A percentile compares a stretch with the other conserved stretches of the same genome.
Evolutionary conservation across 2,888 invertebrate genomes (phyloP).

Genomic region (Eledona agricola): DNA sequence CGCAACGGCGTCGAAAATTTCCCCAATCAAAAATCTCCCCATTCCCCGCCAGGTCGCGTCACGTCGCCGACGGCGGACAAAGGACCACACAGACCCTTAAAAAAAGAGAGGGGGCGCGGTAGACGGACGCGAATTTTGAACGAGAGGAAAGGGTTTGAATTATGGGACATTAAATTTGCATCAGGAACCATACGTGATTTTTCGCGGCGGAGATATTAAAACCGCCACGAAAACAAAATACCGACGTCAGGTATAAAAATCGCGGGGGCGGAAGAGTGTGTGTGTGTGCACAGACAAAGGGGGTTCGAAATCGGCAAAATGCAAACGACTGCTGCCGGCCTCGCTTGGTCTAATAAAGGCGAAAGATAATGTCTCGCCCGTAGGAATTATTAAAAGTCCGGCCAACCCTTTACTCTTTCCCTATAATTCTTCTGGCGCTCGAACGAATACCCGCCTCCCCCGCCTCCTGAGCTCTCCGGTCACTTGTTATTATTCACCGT

Average conservation of each 20-base stretch:
- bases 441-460: no score
- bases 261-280: slow-evolving; percentile 6
- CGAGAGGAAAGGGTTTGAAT: no score
- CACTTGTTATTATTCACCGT: slow-evolving; percentile 38
- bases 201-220: slow-evolving; percentile 36
- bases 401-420: slow-evolving; percentile 57
- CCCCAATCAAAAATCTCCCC: slow-evolving; percentile 31
- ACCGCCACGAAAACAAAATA: slow-evolving; percentile 24
- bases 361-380: slow-evolving; percentile 55
- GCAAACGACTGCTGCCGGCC: slow-evolving; percentile 29
- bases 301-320: slow-evolving; percentile 38
- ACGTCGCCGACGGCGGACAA: slow-evolving; percentile 12
- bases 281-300: slow-evolving; percentile 12
- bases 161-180: slow-evolving; percentile 44
- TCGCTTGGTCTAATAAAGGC: slow-evolving; percentile 35
- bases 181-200: slow-evolving; percentile 41
- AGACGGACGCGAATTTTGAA: no score
- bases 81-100: slow-evolving; percentile 18
- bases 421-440: slow-evolving; percentile 56
- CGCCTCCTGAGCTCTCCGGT: slow-evolving; percentile 40
- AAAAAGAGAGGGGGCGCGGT: slow-evolving; percentile 30
- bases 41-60: slow-evolving; percentile 7
- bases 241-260: slow-evolving; percentile 34
- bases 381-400: slow-evolving; percentile 59
- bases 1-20: slow-evolving; percentile 27